Evolutionary conservation across 2,888 invertebrate genomes (phyloP), one percentile per base, ranked within the genome.

Genomic region (Cetonia aurata): DNA sequence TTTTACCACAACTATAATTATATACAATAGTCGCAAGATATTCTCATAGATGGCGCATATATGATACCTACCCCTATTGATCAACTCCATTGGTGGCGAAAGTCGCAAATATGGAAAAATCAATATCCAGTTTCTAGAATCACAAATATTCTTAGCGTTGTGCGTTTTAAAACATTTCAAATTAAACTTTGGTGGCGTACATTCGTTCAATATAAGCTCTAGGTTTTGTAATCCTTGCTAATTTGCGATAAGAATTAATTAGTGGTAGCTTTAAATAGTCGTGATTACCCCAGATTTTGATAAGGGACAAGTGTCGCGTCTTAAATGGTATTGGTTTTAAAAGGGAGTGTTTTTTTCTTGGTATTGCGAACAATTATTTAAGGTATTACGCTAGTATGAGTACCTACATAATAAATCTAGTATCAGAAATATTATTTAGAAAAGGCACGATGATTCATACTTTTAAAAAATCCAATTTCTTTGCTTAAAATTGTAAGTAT

Each of bases 71-170:
- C 31, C 46, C 19, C 31, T 55, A 71, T 71, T 71, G 69, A 68
- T 71, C 69, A 48, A 44, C 67, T 60, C 67, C 59, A 41, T 48
- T 70, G n/a, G 56, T 48, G 42, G 19, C 50, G 25, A 37, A 59
- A 69, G 6, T 25, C 31, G 44, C 31, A 46, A 57, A 46, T 25
- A n/a, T 19, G 25, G 3, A 62, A 60, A 62, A 48, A 70, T 70
- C 70, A 70, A 70, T 70, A 67, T 50, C 42, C 55, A 44, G 17
- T 50, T 69, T 70, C 67, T 42, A 70, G 70, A 70, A 70, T 53
- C 31, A 1, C 17, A 44, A 50, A 57, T 67, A 46, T 70, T 46
- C 52, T 33, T 70, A 12, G 31, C 48, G 50, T 66, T 48, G 57
- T 67, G 50, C 52, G 25, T 56, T 17, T 33, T 56, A 48, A 59